Evolutionary conservation across 2,888 invertebrate species (phyloP).

Genomic region (Trisateles emortualis): DNA sequence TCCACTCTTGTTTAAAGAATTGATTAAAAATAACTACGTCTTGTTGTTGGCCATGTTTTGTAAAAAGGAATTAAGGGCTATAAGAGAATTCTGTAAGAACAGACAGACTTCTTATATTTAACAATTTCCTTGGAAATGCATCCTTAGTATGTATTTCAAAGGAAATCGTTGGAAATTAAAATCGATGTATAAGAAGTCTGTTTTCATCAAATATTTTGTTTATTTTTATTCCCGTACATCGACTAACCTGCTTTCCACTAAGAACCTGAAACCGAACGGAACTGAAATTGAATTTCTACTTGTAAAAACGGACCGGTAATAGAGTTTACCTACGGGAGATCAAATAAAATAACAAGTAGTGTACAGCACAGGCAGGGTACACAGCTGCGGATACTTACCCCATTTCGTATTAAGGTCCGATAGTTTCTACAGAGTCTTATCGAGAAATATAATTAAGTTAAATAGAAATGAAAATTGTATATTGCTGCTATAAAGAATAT

Average conservation of each 20-base stretch:
- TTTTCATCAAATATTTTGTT: slow-evolving; percentile 50
- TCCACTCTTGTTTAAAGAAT: neutral
- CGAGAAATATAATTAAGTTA: slow-evolving; percentile 23
- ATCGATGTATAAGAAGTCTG: slow-evolving; percentile 20
- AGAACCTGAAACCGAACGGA: slow-evolving; percentile 69
- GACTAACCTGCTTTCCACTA: slow-evolving; percentile 74
- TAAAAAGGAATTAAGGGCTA: neutral
- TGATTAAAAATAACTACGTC: neutral
- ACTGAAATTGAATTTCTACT: slow-evolving; percentile 80
- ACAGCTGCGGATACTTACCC: slow-evolving; percentile 52
- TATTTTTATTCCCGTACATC: slow-evolving; percentile 66
- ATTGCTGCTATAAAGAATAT: no score
- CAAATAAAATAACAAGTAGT: slow-evolving; percentile 79
- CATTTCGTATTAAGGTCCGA: slow-evolving; percentile 28
- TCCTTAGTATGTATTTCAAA: no score
- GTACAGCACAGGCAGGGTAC: slow-evolving; percentile 56
- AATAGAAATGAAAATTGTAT: slow-evolving; percentile 26
- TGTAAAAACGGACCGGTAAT: slow-evolving; percentile 82
- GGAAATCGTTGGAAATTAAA: no score
- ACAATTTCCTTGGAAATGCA: no score
- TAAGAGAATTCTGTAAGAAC: neutral
- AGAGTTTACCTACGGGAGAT: slow-evolving; percentile 79
- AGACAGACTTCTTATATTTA: no score
- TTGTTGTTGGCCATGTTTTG: neutral
- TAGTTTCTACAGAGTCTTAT: slow-evolving; percentile 41